Conservation (phyloP, 2,797 vertebrate species). For the Muraenolepis orangiensis region DNA sequence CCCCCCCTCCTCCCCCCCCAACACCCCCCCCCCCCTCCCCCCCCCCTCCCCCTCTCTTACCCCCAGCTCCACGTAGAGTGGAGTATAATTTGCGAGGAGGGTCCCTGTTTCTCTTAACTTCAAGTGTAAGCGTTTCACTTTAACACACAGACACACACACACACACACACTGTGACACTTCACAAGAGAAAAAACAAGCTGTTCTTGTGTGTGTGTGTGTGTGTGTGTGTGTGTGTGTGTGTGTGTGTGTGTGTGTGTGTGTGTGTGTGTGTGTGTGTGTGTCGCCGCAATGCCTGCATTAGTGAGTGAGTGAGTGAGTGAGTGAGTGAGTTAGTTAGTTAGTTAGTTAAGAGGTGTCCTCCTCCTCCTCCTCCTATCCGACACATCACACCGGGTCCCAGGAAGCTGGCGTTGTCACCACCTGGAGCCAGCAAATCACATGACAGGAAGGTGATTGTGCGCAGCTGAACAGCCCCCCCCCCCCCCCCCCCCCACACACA, state of each 20-base stretch:
- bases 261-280: too few relatives aligned
- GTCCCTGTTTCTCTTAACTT: slow-evolving; percentile 55
- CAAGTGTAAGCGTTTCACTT: slow-evolving; percentile 64
- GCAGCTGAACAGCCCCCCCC: slow-evolving; percentile 59
- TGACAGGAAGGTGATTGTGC: slow-evolving; percentile 72
- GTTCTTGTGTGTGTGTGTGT: neutral
- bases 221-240: too few relatives aligned
- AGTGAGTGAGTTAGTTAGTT: too few relatives aligned
- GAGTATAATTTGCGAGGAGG: slow-evolving; percentile 51
- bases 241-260: neutral
- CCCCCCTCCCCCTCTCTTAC: neutral
- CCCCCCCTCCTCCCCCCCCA: neutral
- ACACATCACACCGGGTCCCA: slow-evolving; percentile 73
- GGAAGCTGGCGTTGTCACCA: slow-evolving; percentile 72
- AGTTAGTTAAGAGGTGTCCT: too few relatives aligned
- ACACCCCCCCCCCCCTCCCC: slow-evolving; percentile 41
- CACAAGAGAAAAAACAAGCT: neutral
- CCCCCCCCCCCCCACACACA: slow-evolving; percentile 27
- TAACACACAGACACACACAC: slow-evolving; percentile 59
- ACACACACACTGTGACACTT: slow-evolving; percentile 27
- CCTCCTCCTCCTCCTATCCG: too few relatives aligned
- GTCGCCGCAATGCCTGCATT: slow-evolving; percentile 24
- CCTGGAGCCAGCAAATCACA: slow-evolving; percentile 67
- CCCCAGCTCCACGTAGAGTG: slow-evolving; percentile 54
- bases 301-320: too few relatives aligned